Evolutionary conservation across 1,140 invertebrate genomes (phyloP).

Genomic region (Aphelenchoides besseyi): DNA sequence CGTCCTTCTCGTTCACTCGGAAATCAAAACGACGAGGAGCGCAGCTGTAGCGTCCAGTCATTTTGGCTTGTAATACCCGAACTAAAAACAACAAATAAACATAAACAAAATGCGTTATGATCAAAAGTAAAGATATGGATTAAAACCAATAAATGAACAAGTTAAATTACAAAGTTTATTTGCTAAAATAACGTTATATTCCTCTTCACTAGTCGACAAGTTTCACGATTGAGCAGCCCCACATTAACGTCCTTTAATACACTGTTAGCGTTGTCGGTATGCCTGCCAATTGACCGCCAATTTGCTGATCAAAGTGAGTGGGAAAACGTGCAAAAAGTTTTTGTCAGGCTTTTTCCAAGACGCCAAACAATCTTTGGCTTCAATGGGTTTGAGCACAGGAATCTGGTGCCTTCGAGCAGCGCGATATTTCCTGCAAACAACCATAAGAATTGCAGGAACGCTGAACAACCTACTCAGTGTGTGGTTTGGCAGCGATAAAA

Average conservation of each 20-base stretch:
- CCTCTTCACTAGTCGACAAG: not conserved
- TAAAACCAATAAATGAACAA: not conserved
- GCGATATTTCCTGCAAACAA: conserved; percentile 2
- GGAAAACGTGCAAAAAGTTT: not conserved
- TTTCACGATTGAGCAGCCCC: not conserved
- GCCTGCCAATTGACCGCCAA: no score
- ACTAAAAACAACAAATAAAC: no score
- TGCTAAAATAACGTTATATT: not conserved
- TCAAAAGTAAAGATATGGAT: no score
- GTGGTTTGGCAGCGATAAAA: conserved; percentile 19
- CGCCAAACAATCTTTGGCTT: not conserved
- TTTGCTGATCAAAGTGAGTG: not conserved
- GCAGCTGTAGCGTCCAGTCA: no score
- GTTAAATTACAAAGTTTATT: not conserved
- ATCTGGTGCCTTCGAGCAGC: not conserved
- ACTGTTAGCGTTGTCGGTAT: not conserved
- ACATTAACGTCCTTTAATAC: not conserved
- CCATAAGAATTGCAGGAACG: not conserved
- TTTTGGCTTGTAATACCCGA: no score
- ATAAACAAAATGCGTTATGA: no score
- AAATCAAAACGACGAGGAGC: not conserved
- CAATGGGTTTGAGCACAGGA: not conserved
- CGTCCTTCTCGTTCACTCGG: not conserved
- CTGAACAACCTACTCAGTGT: conserved; percentile 18
- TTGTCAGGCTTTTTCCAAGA: not conserved